Evolutionary conservation across 2,888 invertebrate species (phyloP), one percentile per base, ranked within the genome.

Genomic region (Xanthia togata): DNA sequence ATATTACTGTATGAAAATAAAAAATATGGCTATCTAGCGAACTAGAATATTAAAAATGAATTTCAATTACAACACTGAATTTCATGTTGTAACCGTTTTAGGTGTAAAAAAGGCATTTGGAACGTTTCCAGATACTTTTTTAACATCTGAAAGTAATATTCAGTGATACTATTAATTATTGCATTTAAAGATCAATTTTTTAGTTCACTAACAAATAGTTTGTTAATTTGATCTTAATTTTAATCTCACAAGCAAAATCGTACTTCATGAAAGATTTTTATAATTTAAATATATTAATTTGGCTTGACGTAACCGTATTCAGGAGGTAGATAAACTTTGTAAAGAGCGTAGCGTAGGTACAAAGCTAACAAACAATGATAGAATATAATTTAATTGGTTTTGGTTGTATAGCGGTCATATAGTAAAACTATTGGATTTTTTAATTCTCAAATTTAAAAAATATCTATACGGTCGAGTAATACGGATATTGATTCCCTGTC

Each of bases 391-490:
- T 44, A 9, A 38, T 60, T 62, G 20, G 23, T 80, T 62, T 80
- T 72, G 14, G 14, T 53, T 44, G 12, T 9, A 5, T 17, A 70
- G 4, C 41, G 26, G 79, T 1, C 17, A 5, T 23, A 31, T 6
- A 65, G 0, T 59, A 47, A 64, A 50, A 35, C 1, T 17, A 55
- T 57, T 55, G 55, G 5, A n/a, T 0, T 20, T 67, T 9, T n/a
- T 31, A 20, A 26, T 35, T 60, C 11, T 60, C 11, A 14, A 26
- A 47, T 69, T 23, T 50, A 38, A 62, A 70, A 47, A 44, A 26
- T 26, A 60, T 65, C n/a, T 86, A 82, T 14, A 78, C 17, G 26
- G 50, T 35, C 12, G 68, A 44, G 41, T 83, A 81, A 72, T 76
- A 80, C 4, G 73, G 75, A 47, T 76, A 67, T n/a, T 70, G 64